phyloP scores from a whole-genome alignment of 2,888 invertebrate genomes.

The Latrodectus hesperus region DNA sequence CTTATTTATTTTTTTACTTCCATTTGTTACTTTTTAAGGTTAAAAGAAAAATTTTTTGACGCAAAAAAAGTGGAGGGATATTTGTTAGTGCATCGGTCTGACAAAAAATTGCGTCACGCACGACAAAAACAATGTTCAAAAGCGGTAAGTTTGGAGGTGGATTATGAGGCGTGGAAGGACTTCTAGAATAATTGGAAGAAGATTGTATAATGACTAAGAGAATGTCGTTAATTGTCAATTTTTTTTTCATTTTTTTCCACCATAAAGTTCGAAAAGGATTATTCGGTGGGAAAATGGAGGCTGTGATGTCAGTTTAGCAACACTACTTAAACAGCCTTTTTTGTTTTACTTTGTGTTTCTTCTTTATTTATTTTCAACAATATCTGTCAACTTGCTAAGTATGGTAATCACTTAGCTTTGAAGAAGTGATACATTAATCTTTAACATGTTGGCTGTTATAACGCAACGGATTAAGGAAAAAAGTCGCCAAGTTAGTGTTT shows the following conservation, averaged over 20 bases:
- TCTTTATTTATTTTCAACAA: neutral
- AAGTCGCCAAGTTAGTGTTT: neutral
- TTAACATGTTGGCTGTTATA: slow-evolving; percentile 34
- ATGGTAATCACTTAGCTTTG: slow-evolving; percentile 23
- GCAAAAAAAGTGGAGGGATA: neutral
- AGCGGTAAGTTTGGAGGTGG: neutral
- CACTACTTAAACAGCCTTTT: neutral
- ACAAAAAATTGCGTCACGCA: slow-evolving; percentile 3
- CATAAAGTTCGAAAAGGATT: neutral
- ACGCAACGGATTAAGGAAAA: neutral
- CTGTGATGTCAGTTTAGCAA: neutral
- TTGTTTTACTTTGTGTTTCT: neutral
- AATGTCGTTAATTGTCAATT: neutral
- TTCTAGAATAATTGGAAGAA: neutral
- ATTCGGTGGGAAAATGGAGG: neutral
- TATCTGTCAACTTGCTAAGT: slow-evolving; percentile 34
- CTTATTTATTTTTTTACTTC: no score
- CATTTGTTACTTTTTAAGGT: neutral
- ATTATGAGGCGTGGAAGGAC: neutral
- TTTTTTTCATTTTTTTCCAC: neutral
- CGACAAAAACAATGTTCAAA: neutral
- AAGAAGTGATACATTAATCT: slow-evolving; percentile 32
- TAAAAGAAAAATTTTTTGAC: neutral
- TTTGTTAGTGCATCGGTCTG: neutral
- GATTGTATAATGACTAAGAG: neutral